phyloP scores from a whole-genome alignment of 2,113 vertebrate species.

The Brachyistius frenatus region DNA sequence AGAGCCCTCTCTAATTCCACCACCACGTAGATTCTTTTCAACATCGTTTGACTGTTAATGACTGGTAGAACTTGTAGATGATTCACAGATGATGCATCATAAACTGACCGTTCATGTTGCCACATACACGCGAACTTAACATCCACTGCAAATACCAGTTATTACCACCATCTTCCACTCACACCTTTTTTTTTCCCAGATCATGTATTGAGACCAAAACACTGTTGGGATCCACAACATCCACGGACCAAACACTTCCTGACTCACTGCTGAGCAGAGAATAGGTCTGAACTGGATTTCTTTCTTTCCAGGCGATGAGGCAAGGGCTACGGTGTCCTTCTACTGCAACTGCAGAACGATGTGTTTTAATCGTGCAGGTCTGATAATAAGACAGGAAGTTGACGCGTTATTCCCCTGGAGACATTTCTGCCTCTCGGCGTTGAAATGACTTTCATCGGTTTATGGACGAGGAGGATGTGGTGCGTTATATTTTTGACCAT shows the following conservation, averaged over 20 bases:
- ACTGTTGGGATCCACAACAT: conserved; percentile 24
- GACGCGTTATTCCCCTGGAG: neutral
- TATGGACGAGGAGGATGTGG: conserved; percentile 11
- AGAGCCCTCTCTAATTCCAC: conserved; percentile 15
- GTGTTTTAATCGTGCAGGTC: conserved; percentile 12
- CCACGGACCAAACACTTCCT: conserved; percentile 4
- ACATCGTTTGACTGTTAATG: conserved; percentile 22
- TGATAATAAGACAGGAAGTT: conserved; percentile 43
- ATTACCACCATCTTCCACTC: conserved; percentile 16
- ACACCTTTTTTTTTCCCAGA: conserved; percentile 12
- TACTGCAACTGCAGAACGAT: neutral
- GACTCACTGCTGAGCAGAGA: conserved; percentile 24
- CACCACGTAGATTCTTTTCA: conserved; percentile 15
- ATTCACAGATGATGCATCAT: conserved; percentile 22
- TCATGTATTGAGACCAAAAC: conserved; percentile 28
- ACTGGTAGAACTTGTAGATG: conserved; percentile 10
- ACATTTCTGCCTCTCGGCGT: conserved; percentile 13
- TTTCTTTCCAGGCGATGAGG: conserved; percentile 31
- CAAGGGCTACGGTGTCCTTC: conserved; percentile 5
- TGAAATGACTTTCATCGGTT: conserved; percentile 19
- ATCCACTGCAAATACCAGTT: conserved; percentile 24
- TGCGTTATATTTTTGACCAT: conserved; percentile 13
- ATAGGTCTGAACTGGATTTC: conserved; percentile 13
- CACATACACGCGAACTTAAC: conserved; percentile 9
- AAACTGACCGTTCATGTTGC: conserved; percentile 19